Evolutionary conservation across 2,888 invertebrate species (phyloP).

Genomic region (Heliconius charithonia): DNA sequence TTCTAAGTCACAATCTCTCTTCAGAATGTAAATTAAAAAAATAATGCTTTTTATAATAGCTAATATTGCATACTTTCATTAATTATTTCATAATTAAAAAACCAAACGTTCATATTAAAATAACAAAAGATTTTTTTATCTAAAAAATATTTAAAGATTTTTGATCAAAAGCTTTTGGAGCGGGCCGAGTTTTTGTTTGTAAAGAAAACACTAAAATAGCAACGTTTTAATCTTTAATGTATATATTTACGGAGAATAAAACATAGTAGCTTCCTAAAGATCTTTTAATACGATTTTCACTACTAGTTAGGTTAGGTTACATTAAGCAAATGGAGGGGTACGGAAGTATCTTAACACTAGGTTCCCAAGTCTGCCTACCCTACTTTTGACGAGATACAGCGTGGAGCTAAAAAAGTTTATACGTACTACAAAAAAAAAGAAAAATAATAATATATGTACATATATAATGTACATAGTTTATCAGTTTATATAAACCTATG

Average conservation of each 20-base stretch:
- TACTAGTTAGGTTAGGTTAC: neutral
- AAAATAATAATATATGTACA: too few species aligned
- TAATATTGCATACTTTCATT: too few species aligned
- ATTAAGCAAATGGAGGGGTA: too few species aligned
- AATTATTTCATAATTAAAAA: neutral
- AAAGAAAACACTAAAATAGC: neutral
- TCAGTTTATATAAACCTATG: too few species aligned
- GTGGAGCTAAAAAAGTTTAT: neutral
- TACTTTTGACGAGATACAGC: neutral
- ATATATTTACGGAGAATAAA: neutral
- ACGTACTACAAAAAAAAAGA: neutral
- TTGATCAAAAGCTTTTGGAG: slow-evolving; percentile 7
- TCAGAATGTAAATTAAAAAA: too few species aligned
- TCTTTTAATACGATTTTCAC: neutral
- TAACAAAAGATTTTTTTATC: neutral
- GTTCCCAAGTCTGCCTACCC: too few species aligned
- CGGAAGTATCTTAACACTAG: neutral
- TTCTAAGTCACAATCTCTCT: too few species aligned
- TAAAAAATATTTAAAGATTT: slow-evolving; percentile 2
- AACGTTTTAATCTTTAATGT: neutral
- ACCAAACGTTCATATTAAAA: neutral
- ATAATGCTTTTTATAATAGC: too few species aligned
- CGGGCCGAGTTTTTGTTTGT: neutral
- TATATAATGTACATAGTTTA: too few species aligned
- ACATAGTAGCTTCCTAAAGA: neutral